Percentiles rank a stretch among this genome's conserved stretches.
phyloP scores from a whole-genome alignment of 2,113 vertebrate genomes.

The Silurus glanis region DNA sequence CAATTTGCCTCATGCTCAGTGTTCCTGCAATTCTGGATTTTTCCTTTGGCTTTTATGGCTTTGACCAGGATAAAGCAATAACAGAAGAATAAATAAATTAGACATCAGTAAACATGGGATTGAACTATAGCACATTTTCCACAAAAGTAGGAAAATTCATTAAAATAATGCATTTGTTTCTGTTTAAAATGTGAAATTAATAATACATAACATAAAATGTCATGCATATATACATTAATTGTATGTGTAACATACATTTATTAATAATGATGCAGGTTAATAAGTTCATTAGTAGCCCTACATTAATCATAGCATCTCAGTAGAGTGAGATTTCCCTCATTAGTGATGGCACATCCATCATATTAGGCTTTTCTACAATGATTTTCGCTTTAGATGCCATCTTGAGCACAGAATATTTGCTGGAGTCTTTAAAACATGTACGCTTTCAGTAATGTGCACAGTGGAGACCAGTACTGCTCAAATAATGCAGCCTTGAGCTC shows the following conservation, averaged over 20 bases:
- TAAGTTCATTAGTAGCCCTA: conserved; percentile 72
- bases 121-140: not conserved
- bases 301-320: conserved; percentile 74
- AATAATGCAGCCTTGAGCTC: conserved; percentile 32
- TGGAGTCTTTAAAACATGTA: conserved; percentile 12
- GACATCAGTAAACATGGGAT: conserved; percentile 5
- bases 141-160: not conserved
- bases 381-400: conserved; percentile 25
- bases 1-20: not conserved
- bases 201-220: conserved; percentile 15
- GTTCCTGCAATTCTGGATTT: not conserved
- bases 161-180: not conserved
- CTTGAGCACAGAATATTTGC: not conserved
- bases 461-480: not conserved
- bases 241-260: conserved; percentile 13
- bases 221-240: conserved; percentile 3
- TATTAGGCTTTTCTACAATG: conserved; percentile 60
- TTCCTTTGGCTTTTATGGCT: too few species aligned
- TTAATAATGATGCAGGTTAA: conserved; percentile 67
- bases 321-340: conserved; percentile 16
- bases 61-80: not conserved
- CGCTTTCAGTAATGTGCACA: conserved; percentile 17
- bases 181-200: not conserved
- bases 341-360: conserved; percentile 56
- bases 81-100: not conserved